Evolutionary conservation across 2,888 invertebrate genomes (phyloP), one percentile per base, ranked within the genome.

Genomic region (Cantharis nigra): DNA sequence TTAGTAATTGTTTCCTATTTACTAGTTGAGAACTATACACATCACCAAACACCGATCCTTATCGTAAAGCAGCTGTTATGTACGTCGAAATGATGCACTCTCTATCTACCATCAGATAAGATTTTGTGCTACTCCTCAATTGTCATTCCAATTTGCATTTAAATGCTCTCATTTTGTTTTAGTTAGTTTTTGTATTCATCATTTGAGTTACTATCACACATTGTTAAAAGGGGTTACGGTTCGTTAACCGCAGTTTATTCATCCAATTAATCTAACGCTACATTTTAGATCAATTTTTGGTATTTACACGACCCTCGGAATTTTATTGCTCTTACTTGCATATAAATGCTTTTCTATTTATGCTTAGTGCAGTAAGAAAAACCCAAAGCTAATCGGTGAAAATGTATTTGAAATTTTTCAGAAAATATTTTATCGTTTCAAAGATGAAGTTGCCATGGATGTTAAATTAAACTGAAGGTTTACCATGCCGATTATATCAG

Each of bases 1-100:
- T 78, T 64, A 20, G 78, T 78, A 78, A 78, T 78, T 78, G 78
- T 78, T 78, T 78, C 78, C 78, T 75, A 75, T 69, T 78, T 78
- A 78, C 78, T 72, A 72, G 72, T 62, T 72, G 70, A 70, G 78
- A 78, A 75, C 72, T 78, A 75, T 75, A 49, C 75, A 72, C 75
- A 72, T 78, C 72, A 75, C 64, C 69, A 62, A 69, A 70, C 69
- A 72, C 69, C 64, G 72, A 74, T 74, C 77, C 71, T 78, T 72
- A 74, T 78, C 74, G 67, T 64, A 67, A 28, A 30, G 26, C 65
- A 67, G 65, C 20, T 67, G 65, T 26, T 67, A 67, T 67, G 65
- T 67, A 67, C 23, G 65, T 49, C 49, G 65, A 26, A 67, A 67
- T 67, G 65, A 67, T 67, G 65, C 65, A 67, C 65, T 67, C 26